A percentile compares a stretch with the other conserved stretches of the same genome.
These are phyloP conservation scores for Hyaena hyaena DNA, from an alignment of 2,113 vertebrate genomes.

Conservation along the genomic window DNA sequence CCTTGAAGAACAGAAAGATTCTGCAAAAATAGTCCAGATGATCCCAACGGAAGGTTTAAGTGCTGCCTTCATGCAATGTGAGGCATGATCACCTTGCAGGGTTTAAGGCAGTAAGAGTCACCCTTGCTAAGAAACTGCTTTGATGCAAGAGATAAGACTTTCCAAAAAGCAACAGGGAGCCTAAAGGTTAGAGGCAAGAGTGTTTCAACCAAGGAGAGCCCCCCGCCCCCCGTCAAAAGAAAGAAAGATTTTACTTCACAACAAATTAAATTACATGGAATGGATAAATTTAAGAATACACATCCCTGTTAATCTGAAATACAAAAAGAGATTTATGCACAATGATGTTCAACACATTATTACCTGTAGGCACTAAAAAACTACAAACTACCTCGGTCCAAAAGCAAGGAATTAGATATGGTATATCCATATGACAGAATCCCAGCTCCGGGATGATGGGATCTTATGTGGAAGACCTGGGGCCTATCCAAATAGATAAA, in stretches of 20 bases:
- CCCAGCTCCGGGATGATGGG: not conserved
- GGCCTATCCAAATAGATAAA: not conserved
- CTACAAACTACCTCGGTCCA: conserved; percentile 15
- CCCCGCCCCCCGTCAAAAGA: not conserved
- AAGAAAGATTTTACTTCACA: not conserved
- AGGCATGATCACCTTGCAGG: conserved; percentile 7
- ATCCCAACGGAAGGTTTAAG: conserved; percentile 14
- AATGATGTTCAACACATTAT: not conserved
- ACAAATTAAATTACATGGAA: conserved; percentile 7
- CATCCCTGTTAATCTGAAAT: not conserved
- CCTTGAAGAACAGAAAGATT: conserved; percentile 37
- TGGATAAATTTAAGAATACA: not conserved
- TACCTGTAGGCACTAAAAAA: conserved; percentile 6
- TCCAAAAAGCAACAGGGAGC: not conserved
- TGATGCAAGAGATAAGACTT: conserved; percentile 33
- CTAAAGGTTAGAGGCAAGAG: not conserved
- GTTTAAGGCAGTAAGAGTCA: conserved; percentile 40
- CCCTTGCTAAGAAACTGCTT: conserved; percentile 25
- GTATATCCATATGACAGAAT: not conserved
- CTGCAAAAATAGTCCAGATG: not conserved
- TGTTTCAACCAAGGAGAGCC: not conserved
- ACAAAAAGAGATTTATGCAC: not conserved
- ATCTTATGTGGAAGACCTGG: not conserved
- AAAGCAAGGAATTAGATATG: not conserved
- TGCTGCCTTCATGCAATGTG: not conserved